Percentiles rank a stretch among this genome's conserved stretches.
phyloP scores from a whole-genome alignment of 2,113 vertebrate genomes.

The Psammodynastes pulverulentus region DNA sequence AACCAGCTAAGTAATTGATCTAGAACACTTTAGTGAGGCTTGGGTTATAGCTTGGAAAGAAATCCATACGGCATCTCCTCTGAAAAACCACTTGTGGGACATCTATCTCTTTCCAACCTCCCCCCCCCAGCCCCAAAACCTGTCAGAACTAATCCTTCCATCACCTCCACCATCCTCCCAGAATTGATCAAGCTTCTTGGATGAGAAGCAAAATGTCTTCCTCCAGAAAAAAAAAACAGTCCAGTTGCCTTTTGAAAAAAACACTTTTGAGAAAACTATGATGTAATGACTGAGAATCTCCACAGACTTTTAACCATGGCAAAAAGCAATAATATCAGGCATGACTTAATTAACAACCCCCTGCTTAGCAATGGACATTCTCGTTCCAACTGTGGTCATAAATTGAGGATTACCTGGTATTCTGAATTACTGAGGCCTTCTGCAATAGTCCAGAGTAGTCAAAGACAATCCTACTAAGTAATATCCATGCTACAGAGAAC shows the following conservation, averaged over 20 bases:
- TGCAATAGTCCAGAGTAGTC: background rate
- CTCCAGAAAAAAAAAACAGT: background rate
- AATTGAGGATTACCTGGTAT: background rate
- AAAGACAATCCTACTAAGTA: background rate
- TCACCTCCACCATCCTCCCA: background rate
- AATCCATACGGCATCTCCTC: background rate
- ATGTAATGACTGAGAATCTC: background rate
- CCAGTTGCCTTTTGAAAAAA: background rate
- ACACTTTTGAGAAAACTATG: background rate
- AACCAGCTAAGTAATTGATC: constrained; percentile 72
- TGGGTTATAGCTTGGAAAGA: background rate
- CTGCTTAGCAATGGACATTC: background rate
- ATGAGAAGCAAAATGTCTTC: background rate
- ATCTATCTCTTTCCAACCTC: background rate
- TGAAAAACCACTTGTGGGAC: no score
- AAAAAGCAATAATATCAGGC: background rate
- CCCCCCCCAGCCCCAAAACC: no score
- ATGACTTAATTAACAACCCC: background rate
- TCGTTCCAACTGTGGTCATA: background rate
- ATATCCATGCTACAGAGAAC: background rate
- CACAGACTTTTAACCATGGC: background rate
- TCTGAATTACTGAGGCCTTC: background rate
- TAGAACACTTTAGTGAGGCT: constrained; percentile 64
- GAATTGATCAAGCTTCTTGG: background rate
- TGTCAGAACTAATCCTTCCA: background rate